phyloP scores from a whole-genome alignment of 2,113 vertebrate species.

The Rattus rattus region DNA sequence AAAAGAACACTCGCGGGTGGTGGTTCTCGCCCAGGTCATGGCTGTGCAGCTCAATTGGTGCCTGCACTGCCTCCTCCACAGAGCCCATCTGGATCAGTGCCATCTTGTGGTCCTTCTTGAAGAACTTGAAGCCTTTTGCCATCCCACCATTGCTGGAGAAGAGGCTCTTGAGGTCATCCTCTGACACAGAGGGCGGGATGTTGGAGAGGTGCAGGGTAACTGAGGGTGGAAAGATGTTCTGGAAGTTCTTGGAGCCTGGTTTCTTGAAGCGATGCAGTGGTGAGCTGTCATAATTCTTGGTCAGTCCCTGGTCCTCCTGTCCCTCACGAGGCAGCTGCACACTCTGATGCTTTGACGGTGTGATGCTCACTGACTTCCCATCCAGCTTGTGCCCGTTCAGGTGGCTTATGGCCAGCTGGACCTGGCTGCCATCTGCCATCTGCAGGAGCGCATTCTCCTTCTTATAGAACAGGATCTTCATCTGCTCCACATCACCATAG shows the following conservation, averaged over 20 bases:
- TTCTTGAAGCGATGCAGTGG: slow-evolving; percentile 97
- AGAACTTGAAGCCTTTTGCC: slow-evolving; percentile 97
- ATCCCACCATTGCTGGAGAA: slow-evolving; percentile 91
- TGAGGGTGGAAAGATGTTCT: slow-evolving; percentile 96
- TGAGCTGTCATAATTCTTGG: slow-evolving; percentile 76
- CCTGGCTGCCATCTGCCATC: slow-evolving; percentile 95
- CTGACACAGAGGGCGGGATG: no score
- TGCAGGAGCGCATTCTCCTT: slow-evolving; percentile 96
- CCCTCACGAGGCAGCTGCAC: slow-evolving; percentile 95
- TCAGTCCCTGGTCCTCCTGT: slow-evolving; percentile 76
- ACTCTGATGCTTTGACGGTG: slow-evolving; percentile 94
- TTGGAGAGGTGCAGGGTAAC: no score
- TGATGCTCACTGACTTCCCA: slow-evolving; percentile 93
- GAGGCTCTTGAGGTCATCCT: slow-evolving; percentile 89
- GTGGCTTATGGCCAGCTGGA: slow-evolving; percentile 84
- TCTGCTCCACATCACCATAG: slow-evolving; percentile 91
- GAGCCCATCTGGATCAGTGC: slow-evolving; percentile 98
- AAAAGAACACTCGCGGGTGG: no score
- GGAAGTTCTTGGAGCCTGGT: slow-evolving; percentile 97
- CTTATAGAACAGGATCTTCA: slow-evolving; percentile 98
- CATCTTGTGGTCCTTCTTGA: slow-evolving; percentile 99
- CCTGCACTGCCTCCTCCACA: slow-evolving; percentile 97
- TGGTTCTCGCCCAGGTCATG: slow-evolving; percentile 89
- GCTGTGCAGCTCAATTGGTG: slow-evolving; percentile 96
- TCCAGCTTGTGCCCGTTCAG: slow-evolving; percentile 93